phyloP scores from a whole-genome alignment of 2,888 invertebrate genomes.

The Andrena bucephala region DNA sequence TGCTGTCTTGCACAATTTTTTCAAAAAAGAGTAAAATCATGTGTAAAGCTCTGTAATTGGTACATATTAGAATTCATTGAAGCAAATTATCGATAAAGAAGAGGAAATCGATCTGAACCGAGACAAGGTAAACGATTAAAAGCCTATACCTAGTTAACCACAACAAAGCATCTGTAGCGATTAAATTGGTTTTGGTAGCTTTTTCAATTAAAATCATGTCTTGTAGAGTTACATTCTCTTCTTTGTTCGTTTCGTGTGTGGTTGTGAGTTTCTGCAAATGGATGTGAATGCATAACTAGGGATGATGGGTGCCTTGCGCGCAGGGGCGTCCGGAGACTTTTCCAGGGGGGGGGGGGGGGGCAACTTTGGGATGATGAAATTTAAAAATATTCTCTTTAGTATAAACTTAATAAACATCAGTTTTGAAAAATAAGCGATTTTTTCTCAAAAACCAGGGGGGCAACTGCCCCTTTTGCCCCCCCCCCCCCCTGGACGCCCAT shows the following conservation, averaged over 20 bases:
- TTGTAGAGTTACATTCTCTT: constrained; percentile 88
- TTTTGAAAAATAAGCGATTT: too few species aligned
- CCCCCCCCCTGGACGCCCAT: too few species aligned
- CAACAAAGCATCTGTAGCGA: constrained; percentile 88
- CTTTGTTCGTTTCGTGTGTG: constrained; percentile 86
- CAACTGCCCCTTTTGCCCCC: too few species aligned
- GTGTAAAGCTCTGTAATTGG: constrained; percentile 87
- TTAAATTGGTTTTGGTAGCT: constrained; percentile 84
- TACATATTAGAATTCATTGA: constrained; percentile 12
- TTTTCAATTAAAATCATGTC: constrained; percentile 89
- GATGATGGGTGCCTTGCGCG: neutral
- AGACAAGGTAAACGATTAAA: neutral
- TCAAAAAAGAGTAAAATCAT: constrained; percentile 88
- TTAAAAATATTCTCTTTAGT: too few species aligned
- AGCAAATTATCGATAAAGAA: neutral
- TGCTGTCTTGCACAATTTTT: constrained; percentile 86
- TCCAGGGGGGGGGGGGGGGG: too few species aligned
- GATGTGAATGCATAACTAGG: neutral
- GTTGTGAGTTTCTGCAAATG: constrained; percentile 88
- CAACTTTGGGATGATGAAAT: too few species aligned
- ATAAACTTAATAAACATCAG: too few species aligned
- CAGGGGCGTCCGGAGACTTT: too few species aligned
- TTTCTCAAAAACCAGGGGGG: too few species aligned
- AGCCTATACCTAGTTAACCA: constrained; percentile 90
- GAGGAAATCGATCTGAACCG: neutral